Base-by-base conservation (phyloP, 2,888 invertebrate species). In the Napeogenes inachia region DNA sequence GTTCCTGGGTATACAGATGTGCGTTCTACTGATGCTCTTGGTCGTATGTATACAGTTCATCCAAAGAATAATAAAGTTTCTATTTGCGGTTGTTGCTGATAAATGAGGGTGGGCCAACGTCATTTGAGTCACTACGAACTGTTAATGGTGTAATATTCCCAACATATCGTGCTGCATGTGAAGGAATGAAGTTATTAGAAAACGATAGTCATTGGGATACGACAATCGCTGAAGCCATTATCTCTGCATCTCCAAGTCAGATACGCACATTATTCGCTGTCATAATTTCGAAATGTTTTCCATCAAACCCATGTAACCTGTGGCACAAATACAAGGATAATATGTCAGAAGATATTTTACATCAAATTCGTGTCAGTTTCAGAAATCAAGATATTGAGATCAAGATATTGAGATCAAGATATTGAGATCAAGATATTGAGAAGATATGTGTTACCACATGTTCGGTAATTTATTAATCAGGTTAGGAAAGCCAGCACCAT, bases 391-490 rank as follows among this genome's bases (percentile, higher is more conserved):
- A 76, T 68, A 62, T 56, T 55, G 74, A 60, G 73, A 21, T 65
- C 61, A 64, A 76, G 68, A 76, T 68, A 62, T 56, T 55, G 74
- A 60, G 73, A 71, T 71, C 57, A 10, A 62, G 64, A 70, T 67
- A 2, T 69, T 69, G 21, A 21, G 1, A 21, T 65, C 61, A 64
- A 76, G 68, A 76, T 68, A 62, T 56, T 55, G 74, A 60, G 73
- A 77, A 73, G 75, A 78, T 60, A 73, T 75, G 72, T 78, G 73
- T 70, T 72, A 69, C 65, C 62, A 75, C 63, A 76, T 76, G 69
- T 73, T 71, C 69, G 66, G 68, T 21, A 21, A 21, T 21, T 21
- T 21, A 21, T 21, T 21, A 21, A 21, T 21, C 21, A 21, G 21
- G 21, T 60, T 71, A 69, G 68, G 71, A 60, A 65, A 72, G 71